Evolutionary conservation across 1,140 invertebrate species (phyloP).

Genomic region (Cherax destructor): DNA sequence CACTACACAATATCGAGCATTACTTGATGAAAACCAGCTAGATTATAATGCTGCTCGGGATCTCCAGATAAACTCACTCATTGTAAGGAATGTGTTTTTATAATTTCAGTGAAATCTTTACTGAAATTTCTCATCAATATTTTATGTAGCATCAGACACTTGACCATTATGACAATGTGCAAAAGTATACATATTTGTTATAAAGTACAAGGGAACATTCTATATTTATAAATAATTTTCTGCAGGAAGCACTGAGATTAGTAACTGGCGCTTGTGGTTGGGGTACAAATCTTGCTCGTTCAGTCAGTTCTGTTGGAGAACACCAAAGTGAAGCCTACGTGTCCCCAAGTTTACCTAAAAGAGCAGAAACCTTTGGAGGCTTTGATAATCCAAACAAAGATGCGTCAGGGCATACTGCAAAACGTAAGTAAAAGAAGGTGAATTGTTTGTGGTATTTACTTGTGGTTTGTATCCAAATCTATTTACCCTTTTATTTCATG

Average conservation of each 20-base stretch:
- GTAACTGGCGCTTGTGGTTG: constrained; percentile 83
- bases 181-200: too few species aligned
- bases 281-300: constrained; percentile 87
- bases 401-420: constrained; percentile 42
- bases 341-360: constrained; percentile 88
- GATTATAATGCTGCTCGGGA: constrained; percentile 70
- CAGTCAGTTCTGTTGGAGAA: constrained; percentile 93
- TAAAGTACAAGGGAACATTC: too few species aligned
- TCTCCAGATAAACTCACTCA: constrained; percentile 65
- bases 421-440: constrained; percentile 56
- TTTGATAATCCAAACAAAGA: constrained; percentile 82
- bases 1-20: constrained; percentile 59
- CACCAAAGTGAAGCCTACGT: constrained; percentile 88
- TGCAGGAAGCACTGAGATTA: constrained; percentile 83
- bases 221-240: neutral
- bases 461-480: too few species aligned
- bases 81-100: constrained; percentile 25
- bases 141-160: neutral
- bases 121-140: neutral
- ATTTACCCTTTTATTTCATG: too few species aligned
- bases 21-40: constrained; percentile 72
- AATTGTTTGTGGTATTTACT: too few species aligned
- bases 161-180: too few species aligned
- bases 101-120: neutral
- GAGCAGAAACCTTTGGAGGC: constrained; percentile 95